Percentiles rank a stretch among this genome's conserved stretches.
phyloP scores from a whole-genome alignment of 2,797 vertebrate genomes.

The Poecilia wingei region DNA sequence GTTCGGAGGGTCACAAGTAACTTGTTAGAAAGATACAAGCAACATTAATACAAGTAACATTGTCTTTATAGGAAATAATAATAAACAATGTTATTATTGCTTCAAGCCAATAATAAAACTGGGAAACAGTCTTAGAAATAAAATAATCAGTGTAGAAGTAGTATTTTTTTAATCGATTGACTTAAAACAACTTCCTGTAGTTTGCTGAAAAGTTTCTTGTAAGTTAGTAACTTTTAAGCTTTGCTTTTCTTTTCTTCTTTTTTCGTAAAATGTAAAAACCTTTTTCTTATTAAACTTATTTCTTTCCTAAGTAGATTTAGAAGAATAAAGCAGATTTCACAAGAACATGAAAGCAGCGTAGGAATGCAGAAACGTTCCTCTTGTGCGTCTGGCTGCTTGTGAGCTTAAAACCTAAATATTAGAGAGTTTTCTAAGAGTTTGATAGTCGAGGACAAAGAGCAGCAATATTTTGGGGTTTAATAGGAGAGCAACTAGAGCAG shows the following conservation, averaged over 20 bases:
- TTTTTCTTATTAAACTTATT: not conserved
- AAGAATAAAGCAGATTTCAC: not conserved
- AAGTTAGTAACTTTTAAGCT: not conserved
- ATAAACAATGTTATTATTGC: too few relatives aligned
- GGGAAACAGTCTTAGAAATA: too few relatives aligned
- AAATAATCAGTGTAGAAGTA: too few relatives aligned
- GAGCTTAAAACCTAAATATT: slow-evolving; percentile 12
- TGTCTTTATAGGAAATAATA: too few relatives aligned
- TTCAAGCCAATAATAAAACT: too few relatives aligned
- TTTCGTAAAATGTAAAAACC: not conserved
- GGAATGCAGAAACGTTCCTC: not conserved
- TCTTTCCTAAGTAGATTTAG: not conserved
- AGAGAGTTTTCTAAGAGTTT: slow-evolving; percentile 32
- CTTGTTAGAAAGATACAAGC: too few relatives aligned
- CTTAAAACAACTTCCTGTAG: too few relatives aligned
- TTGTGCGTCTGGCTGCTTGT: not conserved
- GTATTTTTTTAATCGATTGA: too few relatives aligned
- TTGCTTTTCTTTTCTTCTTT: not conserved
- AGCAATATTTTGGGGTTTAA: slow-evolving; percentile 17
- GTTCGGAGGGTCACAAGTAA: not conserved
- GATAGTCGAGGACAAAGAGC: slow-evolving; percentile 35
- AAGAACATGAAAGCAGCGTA: not conserved
- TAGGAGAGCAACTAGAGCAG: slow-evolving; percentile 32
- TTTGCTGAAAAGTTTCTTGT: too few relatives aligned
- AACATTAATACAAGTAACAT: too few relatives aligned